Evolutionary conservation across 2,797 vertebrate genomes (phyloP), one percentile per base, ranked within the genome.

Genomic region (Valencia hispanica): DNA sequence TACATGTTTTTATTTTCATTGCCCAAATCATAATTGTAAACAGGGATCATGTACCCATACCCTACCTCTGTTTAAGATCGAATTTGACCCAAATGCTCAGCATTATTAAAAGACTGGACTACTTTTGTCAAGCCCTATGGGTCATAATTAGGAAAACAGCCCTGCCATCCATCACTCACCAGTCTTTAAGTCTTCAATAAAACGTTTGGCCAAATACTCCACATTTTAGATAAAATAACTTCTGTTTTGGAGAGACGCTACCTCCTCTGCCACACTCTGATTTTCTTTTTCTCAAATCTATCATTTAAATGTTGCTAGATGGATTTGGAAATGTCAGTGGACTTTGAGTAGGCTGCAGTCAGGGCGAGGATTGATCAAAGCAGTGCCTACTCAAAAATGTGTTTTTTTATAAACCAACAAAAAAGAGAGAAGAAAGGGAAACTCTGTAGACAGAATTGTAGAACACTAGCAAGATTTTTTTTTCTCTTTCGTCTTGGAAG

Each of bases 101-200:
- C 75, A 69, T 80, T 89, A 87, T 87, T 86, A 83, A 88, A 87
- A 88, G 83, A 77, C 70, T 75, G 72, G 61, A 68, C 85, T 79
- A 83, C 68, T 77, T 88, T 75, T 72, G 14, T 73, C 17, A 41
- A 75, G 50, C 18, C 1, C 32, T 70, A 30, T 88, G 78, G 80
- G 80, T 82, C 84, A 85, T 41, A 78, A 79, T 71, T 27, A 74
- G 27, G 17, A 77, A 86, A 85, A 66, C 78, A 57, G 70, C n/a
- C 72, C 73, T 65, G 39, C 51, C n/a, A 73, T 68, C 65, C 53
- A 18, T 75, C 15, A 55, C 32, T 71, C 36, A 68, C 76, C 4
- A 63, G 73, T 50, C 11, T 73, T 55, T 68, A 86, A 72, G 55
- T 43, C 20, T 30, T 63, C 17, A 27, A 36, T 43, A 15, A 47